Evolutionary conservation across 2,113 vertebrate genomes (phyloP), one percentile per base, ranked within the genome.

Genomic region (Scomber colias): DNA sequence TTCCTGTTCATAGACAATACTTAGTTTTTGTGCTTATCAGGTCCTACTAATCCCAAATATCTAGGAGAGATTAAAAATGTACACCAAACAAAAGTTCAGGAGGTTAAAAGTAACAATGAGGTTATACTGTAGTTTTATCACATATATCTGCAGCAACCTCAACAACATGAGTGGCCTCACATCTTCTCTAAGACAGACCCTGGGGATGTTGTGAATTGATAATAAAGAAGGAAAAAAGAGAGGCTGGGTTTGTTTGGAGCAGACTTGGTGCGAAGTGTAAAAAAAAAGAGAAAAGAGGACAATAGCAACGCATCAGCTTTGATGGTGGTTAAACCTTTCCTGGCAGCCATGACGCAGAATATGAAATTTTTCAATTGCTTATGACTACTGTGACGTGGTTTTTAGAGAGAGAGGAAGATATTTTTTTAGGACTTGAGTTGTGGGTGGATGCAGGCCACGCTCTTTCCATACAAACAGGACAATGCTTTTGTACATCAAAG

Each of bases 331-430:
- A 78, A 81, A 77, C 24, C 60, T 16, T 45, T 71, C 49, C n/a
- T 81, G 77, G 73, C 85, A 87, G 85, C 85, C 81, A 81, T 84
- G 73, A 66, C 74, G 81, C 54, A 53, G 30, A 66, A 77, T 74
- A 9, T 70, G 53, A 81, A 83, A 73, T 61, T 66, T 48, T 69
- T 44, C 63, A 63, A 69, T 77, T 69, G 72, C 63, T 73, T 74
- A 31, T 81, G 69, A 83, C 63, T 11, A 15, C 63, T 87, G 70
- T 74, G 74, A 75, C 35, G 31, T 49, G 65, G 60, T 70, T 68
- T 9, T 78, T 27, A 21, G 60, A 67, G 64, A 83, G 67, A 63
- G 56, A 45, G 40, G 48, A 66, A 24, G 27, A 46, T 51, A 56
- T 55, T 45, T 51, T 45, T 59, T 21, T 2, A 11, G 44, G 40